Conservation (phyloP, 2,113 vertebrate species). For the Oriolus oriolus region DNA sequence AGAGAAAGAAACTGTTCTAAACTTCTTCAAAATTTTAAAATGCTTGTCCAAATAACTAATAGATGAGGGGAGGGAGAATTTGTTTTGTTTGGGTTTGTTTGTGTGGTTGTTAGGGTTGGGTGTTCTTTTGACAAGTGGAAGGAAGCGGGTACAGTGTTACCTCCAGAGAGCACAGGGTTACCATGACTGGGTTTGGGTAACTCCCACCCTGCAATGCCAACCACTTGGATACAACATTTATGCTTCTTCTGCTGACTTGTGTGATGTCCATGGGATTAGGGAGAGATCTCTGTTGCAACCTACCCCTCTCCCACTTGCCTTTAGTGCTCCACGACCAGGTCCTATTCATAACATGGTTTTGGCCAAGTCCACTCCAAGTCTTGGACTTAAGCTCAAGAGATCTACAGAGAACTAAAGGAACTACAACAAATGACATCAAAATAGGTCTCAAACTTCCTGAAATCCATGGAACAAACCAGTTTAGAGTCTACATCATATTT, state of each 20-base stretch:
- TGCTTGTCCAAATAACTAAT: neutral
- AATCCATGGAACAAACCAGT: neutral
- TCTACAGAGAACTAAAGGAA: neutral
- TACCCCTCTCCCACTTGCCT: neutral
- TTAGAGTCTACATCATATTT: neutral
- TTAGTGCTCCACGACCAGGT: neutral
- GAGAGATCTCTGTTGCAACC: neutral
- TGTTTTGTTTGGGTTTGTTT: neutral
- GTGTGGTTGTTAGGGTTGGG: neutral
- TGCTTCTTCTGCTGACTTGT: neutral
- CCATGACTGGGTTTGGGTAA: neutral
- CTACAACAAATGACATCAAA: neutral
- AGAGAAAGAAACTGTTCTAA: neutral
- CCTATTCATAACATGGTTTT: neutral
- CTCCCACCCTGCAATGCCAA: neutral
- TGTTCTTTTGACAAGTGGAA: neutral
- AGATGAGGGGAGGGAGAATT: too few relatives aligned
- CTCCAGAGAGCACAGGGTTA: neutral
- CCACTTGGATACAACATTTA: neutral
- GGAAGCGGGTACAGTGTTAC: neutral
- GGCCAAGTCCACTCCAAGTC: neutral
- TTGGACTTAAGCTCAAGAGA: neutral
- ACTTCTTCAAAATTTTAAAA: neutral
- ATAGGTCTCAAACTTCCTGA: neutral
- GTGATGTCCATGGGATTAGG: fast-evolving